Evolutionary conservation across 2,113 vertebrate genomes (phyloP).

Genomic region (Pygoscelis adeliae): DNA sequence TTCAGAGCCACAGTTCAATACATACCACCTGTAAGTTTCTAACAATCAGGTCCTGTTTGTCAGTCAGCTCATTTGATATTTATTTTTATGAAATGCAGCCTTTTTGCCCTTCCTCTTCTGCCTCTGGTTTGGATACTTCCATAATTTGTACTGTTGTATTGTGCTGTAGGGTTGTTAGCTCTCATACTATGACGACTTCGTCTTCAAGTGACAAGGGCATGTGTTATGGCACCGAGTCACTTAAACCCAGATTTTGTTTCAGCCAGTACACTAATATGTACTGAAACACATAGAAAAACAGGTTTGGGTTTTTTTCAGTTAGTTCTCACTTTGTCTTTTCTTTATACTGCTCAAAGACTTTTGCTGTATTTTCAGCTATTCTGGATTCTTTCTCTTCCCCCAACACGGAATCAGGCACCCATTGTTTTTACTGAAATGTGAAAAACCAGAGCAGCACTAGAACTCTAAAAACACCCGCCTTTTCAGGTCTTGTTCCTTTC

Average conservation of each 20-base stretch:
- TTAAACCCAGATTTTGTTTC: neutral
- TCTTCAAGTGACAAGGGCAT: neutral
- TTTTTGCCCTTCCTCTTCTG: neutral
- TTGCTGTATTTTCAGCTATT: neutral
- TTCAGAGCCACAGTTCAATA: neutral
- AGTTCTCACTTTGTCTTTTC: neutral
- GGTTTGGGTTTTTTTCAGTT: neutral
- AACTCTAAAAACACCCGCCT: neutral
- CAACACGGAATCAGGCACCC: neutral
- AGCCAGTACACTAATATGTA: neutral
- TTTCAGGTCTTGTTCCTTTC: neutral
- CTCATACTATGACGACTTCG: neutral
- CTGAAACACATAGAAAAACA: neutral
- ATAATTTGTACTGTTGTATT: neutral
- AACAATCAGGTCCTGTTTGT: neutral
- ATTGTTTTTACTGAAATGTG: neutral
- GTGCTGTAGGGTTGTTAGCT: neutral
- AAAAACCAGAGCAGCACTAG: neutral
- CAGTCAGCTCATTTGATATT: neutral
- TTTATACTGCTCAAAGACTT: neutral
- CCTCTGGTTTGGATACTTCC: neutral
- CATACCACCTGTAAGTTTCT: neutral
- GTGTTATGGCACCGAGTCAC: neutral
- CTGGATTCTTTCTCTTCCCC: neutral
- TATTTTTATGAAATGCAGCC: neutral